Percentiles rank a stretch among this genome's conserved stretches.
Evolutionary conservation across 2,113 vertebrate genomes (phyloP).

Genomic region (Oryzias celebensis): DNA sequence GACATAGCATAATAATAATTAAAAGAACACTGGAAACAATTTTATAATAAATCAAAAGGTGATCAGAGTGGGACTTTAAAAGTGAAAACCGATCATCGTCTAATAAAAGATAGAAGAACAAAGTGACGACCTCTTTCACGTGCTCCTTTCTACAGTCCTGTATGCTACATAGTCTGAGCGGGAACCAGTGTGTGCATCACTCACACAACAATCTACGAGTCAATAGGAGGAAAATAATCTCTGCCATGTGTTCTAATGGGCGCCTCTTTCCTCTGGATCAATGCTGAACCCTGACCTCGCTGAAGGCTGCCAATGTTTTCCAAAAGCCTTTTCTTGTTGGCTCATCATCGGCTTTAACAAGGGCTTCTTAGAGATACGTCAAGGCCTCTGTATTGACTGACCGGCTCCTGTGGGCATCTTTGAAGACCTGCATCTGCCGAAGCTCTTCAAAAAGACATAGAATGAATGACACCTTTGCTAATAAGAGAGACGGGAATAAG

Average conservation of each 20-base stretch:
- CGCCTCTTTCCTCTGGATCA: slow-evolving; percentile 35
- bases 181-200: too few relatives aligned
- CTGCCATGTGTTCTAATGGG: slow-evolving; percentile 4
- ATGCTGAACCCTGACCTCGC: slow-evolving; percentile 58
- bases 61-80: too few relatives aligned
- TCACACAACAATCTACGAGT: not conserved
- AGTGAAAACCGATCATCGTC: too few relatives aligned
- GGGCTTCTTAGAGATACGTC: slow-evolving; percentile 35
- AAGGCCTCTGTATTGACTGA: slow-evolving; percentile 32
- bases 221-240: not conserved
- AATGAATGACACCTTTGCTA: slow-evolving; percentile 24
- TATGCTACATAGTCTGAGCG: too few relatives aligned
- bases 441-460: slow-evolving; percentile 22
- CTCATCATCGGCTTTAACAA: slow-evolving; percentile 48
- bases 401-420: slow-evolving; percentile 13
- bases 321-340: slow-evolving; percentile 41
- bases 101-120: too few relatives aligned
- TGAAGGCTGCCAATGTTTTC: slow-evolving; percentile 37
- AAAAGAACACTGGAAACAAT: too few relatives aligned
- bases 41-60: too few relatives aligned
- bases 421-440: slow-evolving; percentile 12
- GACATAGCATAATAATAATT: too few relatives aligned
- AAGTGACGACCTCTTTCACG: too few relatives aligned
- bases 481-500: slow-evolving; percentile 5
- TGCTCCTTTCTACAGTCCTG: too few relatives aligned